phyloP scores from a whole-genome alignment of 2,888 invertebrate genomes.

The Ophion ellenae region DNA sequence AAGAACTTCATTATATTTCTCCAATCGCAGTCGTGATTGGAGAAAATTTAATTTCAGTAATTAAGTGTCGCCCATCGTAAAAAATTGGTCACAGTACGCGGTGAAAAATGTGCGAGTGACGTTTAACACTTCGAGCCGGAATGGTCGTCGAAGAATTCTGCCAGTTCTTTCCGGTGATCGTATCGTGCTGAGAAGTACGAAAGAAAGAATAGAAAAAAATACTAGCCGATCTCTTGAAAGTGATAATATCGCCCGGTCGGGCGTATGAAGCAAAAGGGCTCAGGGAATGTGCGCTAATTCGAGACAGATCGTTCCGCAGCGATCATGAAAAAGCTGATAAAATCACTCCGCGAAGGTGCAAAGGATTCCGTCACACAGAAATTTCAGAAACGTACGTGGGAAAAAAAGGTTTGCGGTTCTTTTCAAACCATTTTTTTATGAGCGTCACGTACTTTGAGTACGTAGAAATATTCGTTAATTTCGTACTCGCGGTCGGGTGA shows the following conservation, averaged over 20 bases:
- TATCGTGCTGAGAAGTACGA: neutral
- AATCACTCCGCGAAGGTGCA: conserved; percentile 16
- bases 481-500: conserved; percentile 34
- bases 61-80: too few species aligned
- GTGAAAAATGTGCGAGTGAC: too few species aligned
- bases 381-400: conserved; percentile 19
- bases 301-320: neutral
- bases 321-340: conserved; percentile 14
- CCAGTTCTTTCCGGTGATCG: neutral
- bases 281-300: neutral
- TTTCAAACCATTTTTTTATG: conserved; percentile 11
- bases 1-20: too few species aligned
- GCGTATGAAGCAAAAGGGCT: neutral
- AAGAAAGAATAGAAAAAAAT: neutral
- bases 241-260: neutral
- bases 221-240: neutral
- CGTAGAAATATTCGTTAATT: conserved; percentile 55
- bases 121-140: too few species aligned
- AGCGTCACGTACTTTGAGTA: conserved; percentile 41
- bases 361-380: neutral
- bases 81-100: too few species aligned
- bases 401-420: neutral
- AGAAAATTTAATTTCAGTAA: too few species aligned
- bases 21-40: too few species aligned
- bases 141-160: too few species aligned